Conservation (phyloP, 2,797 vertebrate genomes). For the Chaetophractus vellerosus region DNA sequence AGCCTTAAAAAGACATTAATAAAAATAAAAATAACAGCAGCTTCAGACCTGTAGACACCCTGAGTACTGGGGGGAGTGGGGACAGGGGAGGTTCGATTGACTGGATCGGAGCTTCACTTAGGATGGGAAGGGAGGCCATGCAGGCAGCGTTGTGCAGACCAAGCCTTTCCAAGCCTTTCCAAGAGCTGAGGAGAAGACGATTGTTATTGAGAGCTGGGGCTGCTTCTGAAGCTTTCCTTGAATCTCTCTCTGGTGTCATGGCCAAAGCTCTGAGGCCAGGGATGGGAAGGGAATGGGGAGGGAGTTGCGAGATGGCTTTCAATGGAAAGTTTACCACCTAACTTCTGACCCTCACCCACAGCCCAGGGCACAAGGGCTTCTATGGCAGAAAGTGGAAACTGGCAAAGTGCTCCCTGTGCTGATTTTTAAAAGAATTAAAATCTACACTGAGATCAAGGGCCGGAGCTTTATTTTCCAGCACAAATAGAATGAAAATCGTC, state of each 20-base stretch:
- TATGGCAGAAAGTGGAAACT: constrained; percentile 88
- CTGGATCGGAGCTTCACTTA: neutral
- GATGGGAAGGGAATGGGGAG: constrained; percentile 68
- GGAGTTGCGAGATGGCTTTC: constrained; percentile 83
- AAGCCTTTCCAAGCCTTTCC: constrained; percentile 64
- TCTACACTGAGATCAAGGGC: constrained; percentile 90
- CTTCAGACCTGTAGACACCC: constrained; percentile 19
- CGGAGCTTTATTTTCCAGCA: constrained; percentile 91
- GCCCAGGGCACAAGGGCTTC: constrained; percentile 88
- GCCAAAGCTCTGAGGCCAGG: constrained; percentile 85
- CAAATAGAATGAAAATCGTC: constrained; percentile 92
- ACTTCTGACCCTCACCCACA: constrained; percentile 88
- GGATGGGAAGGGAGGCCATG: constrained; percentile 27
- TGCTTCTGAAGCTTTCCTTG: constrained; percentile 81
- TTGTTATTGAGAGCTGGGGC: constrained; percentile 74
- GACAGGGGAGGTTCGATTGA: neutral
- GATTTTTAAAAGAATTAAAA: constrained; percentile 80
- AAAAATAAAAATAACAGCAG: constrained; percentile 72
- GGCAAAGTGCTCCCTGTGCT: constrained; percentile 84
- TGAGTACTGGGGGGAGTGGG: neutral
- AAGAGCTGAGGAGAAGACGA: constrained; percentile 73
- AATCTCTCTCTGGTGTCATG: constrained; percentile 72
- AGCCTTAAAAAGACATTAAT: constrained; percentile 69
- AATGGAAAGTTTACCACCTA: constrained; percentile 89
- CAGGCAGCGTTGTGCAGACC: constrained; percentile 69